Conservation (phyloP, 2,888 invertebrate genomes). For the Chaitophorus viminalis region DNA sequence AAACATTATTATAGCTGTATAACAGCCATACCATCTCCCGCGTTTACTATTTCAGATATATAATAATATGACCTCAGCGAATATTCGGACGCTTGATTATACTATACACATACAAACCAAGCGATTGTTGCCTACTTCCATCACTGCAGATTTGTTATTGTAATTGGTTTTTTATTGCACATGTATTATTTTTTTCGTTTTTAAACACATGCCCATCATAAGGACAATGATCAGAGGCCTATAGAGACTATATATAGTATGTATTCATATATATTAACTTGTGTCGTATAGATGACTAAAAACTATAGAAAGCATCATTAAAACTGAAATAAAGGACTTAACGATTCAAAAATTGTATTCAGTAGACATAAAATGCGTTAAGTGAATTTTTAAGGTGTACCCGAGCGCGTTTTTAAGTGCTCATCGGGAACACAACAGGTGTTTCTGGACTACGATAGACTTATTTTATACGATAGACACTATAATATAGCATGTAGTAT, state of each 20-base stretch:
- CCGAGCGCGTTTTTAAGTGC: constrained; percentile 17
- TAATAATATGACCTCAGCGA: background rate
- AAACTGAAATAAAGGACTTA: constrained; percentile 41
- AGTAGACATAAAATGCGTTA: constrained; percentile 37
- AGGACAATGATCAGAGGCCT: constrained; percentile 2
- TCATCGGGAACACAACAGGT: constrained; percentile 3
- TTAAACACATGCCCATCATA: background rate
- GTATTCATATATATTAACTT: background rate
- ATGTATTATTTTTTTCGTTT: background rate
- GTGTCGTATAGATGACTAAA: constrained; percentile 12
- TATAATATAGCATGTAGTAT: no score
- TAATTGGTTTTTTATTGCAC: background rate
- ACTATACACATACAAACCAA: background rate
- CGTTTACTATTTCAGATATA: background rate
- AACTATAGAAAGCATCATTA: background rate
- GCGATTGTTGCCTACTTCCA: background rate
- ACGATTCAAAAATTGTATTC: constrained; percentile 30
- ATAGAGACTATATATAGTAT: background rate
- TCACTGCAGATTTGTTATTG: background rate
- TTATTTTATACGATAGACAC: no score
- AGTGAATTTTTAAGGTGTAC: constrained; percentile 46
- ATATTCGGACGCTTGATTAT: background rate
- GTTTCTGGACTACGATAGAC: constrained; percentile 13
- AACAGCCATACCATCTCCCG: background rate
- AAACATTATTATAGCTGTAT: background rate